These are phyloP conservation scores for Pseudomyrmex dendroicus DNA, from an alignment of 1,140 invertebrate genomes.

Conservation along the genomic window DNA sequence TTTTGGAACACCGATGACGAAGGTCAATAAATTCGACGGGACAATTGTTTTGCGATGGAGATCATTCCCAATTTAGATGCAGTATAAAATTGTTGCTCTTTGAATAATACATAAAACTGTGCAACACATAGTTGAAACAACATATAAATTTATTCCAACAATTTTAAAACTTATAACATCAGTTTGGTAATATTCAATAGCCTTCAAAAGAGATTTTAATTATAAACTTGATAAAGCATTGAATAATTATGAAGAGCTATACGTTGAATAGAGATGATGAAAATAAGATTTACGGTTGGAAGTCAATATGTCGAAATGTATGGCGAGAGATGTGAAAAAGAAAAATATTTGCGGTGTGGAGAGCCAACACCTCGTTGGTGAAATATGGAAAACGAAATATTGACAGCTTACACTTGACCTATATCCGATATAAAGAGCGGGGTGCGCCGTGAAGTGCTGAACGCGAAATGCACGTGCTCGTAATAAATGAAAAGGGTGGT, in stretches of 20 bases:
- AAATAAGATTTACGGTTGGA: conserved; percentile 38
- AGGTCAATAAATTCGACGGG: background rate
- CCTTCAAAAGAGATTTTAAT: background rate
- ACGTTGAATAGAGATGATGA: background rate
- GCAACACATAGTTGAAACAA: background rate
- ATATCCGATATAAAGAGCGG: conserved; percentile 48
- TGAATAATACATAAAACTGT: too few relatives aligned
- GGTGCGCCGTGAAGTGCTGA: conserved; percentile 8
- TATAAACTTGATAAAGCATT: background rate
- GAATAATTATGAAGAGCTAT: background rate
- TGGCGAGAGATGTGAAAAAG: background rate
- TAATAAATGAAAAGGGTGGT: conserved; percentile 32
- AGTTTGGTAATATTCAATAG: background rate
- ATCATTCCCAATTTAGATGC: background rate
- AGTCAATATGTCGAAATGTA: conserved; percentile 44
- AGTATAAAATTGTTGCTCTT: background rate
- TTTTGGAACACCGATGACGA: background rate
- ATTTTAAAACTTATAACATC: background rate
- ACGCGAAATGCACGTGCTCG: conserved; percentile 32
- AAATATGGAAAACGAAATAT: conserved; percentile 54
- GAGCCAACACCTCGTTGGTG: conserved; percentile 25
- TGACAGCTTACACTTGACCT: conserved; percentile 55
- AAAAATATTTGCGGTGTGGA: conserved; percentile 27
- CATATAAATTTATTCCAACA: background rate
- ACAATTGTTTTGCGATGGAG: background rate